Conservation (phyloP, 2,113 vertebrate species). For the Dolichotis patagonum region DNA sequence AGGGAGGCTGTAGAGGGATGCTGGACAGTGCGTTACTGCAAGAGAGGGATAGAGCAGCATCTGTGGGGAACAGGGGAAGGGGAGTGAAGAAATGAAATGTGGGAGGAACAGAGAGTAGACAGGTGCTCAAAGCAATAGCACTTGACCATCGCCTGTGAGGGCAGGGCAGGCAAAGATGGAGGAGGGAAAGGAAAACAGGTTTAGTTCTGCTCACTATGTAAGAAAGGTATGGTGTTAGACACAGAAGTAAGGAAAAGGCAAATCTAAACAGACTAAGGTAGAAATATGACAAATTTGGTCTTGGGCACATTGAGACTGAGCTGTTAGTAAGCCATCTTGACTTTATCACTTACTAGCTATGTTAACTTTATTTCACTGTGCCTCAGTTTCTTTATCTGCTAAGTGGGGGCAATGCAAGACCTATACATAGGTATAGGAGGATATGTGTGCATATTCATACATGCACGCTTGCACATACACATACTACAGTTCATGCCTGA, state of each 20-base stretch:
- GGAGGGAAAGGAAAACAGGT: rapidly evolving
- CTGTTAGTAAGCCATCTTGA: not conserved
- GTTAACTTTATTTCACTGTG: not conserved
- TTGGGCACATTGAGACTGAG: not conserved
- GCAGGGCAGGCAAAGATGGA: not conserved
- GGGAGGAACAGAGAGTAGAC: not conserved
- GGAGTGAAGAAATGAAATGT: not conserved
- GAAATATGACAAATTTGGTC: not conserved
- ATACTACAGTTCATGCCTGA: not conserved
- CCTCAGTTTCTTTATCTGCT: conserved; percentile 13
- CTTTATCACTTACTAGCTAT: not conserved
- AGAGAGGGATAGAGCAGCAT: rapidly evolving
- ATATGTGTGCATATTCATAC: not conserved
- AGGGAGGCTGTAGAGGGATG: not conserved
- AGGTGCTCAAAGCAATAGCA: not conserved
- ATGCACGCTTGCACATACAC: not conserved
- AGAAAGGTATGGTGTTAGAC: not conserved
- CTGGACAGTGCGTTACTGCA: no score
- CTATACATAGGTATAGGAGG: not conserved
- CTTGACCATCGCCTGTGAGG: not conserved
- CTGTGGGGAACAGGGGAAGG: no score
- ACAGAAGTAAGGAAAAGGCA: not conserved
- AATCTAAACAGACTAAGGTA: not conserved
- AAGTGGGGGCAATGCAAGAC: not conserved
- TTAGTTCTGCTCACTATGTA: not conserved